Evolutionary conservation across 2,888 invertebrate species (phyloP).

Genomic region (Willowsia nigromaculata): DNA sequence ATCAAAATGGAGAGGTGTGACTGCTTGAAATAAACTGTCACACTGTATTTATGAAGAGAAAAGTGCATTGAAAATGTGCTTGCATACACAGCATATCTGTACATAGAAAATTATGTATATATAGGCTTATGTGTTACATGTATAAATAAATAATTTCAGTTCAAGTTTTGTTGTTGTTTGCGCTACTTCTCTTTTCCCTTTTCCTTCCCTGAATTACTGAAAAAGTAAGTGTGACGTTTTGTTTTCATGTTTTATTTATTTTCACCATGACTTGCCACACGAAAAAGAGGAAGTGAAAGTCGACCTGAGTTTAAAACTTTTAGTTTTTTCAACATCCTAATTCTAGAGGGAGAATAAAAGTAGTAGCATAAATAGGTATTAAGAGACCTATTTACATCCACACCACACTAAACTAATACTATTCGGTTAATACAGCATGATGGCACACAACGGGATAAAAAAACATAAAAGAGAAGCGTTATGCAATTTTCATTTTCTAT

Average conservation of each 20-base stretch:
- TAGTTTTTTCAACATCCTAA: slow-evolving; percentile 4
- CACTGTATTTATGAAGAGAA: neutral
- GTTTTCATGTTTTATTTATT: slow-evolving; percentile 45
- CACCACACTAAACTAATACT: neutral
- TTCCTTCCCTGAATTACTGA: neutral
- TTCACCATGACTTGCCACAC: neutral
- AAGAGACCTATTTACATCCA: slow-evolving; percentile 20
- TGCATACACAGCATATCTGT: neutral
- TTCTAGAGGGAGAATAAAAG: neutral
- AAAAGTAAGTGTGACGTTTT: slow-evolving; percentile 32
- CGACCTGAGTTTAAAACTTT: neutral
- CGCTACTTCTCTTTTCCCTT: neutral
- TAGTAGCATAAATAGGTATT: slow-evolving; percentile 9
- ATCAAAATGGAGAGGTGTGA: slow-evolving; percentile 24
- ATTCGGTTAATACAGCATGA: neutral
- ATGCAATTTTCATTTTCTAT: neutral
- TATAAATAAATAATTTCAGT: neutral
- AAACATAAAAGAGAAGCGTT: neutral
- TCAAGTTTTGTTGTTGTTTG: slow-evolving; percentile 6
- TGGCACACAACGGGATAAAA: neutral
- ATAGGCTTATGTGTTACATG: neutral
- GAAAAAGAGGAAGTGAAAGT: slow-evolving; percentile 1
- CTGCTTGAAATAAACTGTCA: slow-evolving; percentile 30
- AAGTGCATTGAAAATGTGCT: neutral
- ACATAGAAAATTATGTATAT: neutral